Evolutionary conservation across 2,113 vertebrate genomes (phyloP).

Genomic region (Antennarius striatus): DNA sequence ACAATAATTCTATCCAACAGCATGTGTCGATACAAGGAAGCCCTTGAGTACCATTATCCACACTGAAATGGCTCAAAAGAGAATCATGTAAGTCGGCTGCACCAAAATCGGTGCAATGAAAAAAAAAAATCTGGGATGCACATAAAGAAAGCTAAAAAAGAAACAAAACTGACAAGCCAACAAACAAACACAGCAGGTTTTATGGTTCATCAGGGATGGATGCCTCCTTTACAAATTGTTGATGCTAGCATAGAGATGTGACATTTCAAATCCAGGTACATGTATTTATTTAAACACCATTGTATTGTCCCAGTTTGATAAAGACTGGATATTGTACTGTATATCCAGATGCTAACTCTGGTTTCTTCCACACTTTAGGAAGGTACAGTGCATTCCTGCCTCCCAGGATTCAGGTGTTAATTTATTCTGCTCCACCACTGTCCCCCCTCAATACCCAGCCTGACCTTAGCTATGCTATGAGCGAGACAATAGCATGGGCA

Average conservation of each 20-base stretch:
- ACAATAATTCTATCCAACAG: constrained; percentile 63
- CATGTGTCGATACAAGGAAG: constrained; percentile 54
- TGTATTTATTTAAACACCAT: neutral
- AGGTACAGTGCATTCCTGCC: constrained; percentile 31
- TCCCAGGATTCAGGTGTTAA: constrained; percentile 74
- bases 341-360: constrained; percentile 71
- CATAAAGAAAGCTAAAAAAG: constrained; percentile 47
- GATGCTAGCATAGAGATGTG: constrained; percentile 4
- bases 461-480: constrained; percentile 48
- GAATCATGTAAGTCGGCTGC: constrained; percentile 26
- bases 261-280: constrained; percentile 6
- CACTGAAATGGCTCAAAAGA: constrained; percentile 50
- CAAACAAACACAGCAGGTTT: constrained; percentile 34
- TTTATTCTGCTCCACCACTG: constrained; percentile 69
- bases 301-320: constrained; percentile 39
- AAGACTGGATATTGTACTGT: constrained; percentile 55
- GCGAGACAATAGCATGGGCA: too few species aligned
- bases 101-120: constrained; percentile 55
- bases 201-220: constrained; percentile 14
- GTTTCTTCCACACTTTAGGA: constrained; percentile 41
- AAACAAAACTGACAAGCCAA: constrained; percentile 39
- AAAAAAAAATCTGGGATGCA: constrained; percentile 17
- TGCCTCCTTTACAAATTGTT: neutral
- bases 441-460: constrained; percentile 55
- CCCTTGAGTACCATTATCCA: constrained; percentile 70